Evolutionary conservation across 23 tunicate species (phyloP), one percentile per base, ranked within the genome.

Genomic region (Clavelina lepadiformis): DNA sequence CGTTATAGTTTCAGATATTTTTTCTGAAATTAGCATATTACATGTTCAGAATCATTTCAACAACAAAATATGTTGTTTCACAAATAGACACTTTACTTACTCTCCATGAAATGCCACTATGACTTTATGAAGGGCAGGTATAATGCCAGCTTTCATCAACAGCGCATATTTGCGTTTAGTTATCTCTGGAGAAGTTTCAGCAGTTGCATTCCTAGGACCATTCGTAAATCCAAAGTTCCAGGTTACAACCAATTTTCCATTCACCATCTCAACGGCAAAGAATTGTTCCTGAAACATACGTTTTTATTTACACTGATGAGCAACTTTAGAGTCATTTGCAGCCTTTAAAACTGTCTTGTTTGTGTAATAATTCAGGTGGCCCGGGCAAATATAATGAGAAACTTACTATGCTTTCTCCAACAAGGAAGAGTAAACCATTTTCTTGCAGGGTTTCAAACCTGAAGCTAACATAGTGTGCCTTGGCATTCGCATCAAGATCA

Each of bases 171-270:
- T 31, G 7, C 56, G 1, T 2, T 28, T 5, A 20, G 32, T 62
- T 22, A 70, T 63, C 11, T 68, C 61, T 34, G 32, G 67, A 28
- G n/a, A 29, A 20, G 31, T 46, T 3, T 29, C 69, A 31, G 69
- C 38, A 47, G 56, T 38, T 4, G 56, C 66, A 11, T 38, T 68
- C 13, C n/a, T 36, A 0, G 91, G 85, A 11, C 85, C 88, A 31
- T 38, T 56, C 3, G 54, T 53, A 51, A 78, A 92, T 18, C 82
- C 93, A 46, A 92, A 83, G 71, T 92, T 92, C 80, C 69, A 92
- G 6, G 67, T 33, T 56, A 83, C 51, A 33, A 46, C 68, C 33
- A 86, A 61, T 15, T 61, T 64, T 20, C 98, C 98, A 51, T 78
- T 76, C 11, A 38, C 74, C 37, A 84, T 33, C 66, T 92, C 95